Evolutionary conservation across 2,888 invertebrate species (phyloP).

Genomic region (Stenchaetothrips biformis): DNA sequence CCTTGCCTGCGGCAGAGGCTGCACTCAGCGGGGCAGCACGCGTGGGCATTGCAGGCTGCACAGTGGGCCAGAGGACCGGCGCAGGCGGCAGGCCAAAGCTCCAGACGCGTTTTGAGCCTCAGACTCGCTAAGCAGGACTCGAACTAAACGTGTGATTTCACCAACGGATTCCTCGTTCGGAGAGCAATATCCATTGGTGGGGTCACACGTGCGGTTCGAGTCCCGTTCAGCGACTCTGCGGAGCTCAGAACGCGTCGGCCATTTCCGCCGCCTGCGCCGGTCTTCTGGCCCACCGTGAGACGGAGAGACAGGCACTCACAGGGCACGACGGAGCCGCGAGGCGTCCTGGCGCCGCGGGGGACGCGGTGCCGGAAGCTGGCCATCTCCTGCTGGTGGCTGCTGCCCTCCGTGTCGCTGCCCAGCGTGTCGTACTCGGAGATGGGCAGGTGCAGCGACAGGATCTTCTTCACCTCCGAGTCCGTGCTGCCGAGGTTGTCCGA

Average conservation of each 20-base stretch:
- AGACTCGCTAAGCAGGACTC: no score
- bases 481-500: conserved; percentile 92
- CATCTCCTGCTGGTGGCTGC: conserved; percentile 49
- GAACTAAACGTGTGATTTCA: no score
- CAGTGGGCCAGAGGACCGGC: no score
- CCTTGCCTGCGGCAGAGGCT: conserved; percentile 40
- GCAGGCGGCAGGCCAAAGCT: no score
- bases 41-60: no score
- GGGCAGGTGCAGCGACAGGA: conserved; percentile 85
- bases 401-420: conserved; percentile 69
- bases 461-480: conserved; percentile 92
- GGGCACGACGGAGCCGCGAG: conserved; percentile 2
- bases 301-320: neutral
- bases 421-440: conserved; percentile 88
- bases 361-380: conserved; percentile 52
- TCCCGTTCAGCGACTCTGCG: neutral
- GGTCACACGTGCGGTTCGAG: no score
- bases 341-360: conserved; percentile 44
- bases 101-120: no score
- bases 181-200: no score
- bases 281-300: no score
- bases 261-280: neutral
- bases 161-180: no score
- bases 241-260: neutral
- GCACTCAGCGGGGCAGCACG: neutral